Conservation (phyloP, 2,888 invertebrate genomes). For the Exephanes ischioxanthus region DNA sequence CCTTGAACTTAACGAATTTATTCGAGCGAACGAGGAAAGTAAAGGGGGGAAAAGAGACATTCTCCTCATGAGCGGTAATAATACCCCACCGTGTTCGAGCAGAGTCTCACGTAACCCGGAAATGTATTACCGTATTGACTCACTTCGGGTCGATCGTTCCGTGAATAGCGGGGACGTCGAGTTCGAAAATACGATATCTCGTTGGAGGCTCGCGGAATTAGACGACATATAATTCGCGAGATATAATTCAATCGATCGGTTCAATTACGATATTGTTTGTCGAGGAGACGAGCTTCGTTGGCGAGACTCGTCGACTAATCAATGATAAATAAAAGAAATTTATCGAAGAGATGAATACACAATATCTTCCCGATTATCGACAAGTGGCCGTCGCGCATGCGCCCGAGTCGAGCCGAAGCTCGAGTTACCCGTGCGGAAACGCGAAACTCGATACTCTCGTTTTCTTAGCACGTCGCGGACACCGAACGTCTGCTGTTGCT, state of each 20-base stretch:
- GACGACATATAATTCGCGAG: not conserved
- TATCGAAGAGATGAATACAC: not conserved
- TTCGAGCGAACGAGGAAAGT: conserved; percentile 26
- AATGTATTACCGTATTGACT: conserved; percentile 35
- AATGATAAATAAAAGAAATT: not conserved
- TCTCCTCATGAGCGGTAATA: conserved; percentile 20
- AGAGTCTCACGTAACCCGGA: not conserved
- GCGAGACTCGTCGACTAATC: not conserved
- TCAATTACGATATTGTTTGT: not conserved
- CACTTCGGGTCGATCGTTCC: not conserved
- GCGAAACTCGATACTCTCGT: conserved; percentile 57
- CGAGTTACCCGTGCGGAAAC: conserved; percentile 62
- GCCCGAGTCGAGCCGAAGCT: conserved; percentile 30
- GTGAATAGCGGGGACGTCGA: not conserved
- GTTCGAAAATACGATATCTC: not conserved
- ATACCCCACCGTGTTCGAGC: not conserved
- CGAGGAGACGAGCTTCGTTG: not conserved
- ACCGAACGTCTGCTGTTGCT: conserved; percentile 42
- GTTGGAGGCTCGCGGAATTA: not conserved
- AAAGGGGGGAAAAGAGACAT: conserved; percentile 5
- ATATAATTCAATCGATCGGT: not conserved
- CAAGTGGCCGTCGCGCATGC: conserved; percentile 29
- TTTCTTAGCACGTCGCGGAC: conserved; percentile 48
- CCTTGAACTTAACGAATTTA: conserved; percentile 25
- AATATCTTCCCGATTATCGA: conserved; percentile 31